Conservation (phyloP, 2,113 vertebrate species). For the Hyaena hyaena region DNA sequence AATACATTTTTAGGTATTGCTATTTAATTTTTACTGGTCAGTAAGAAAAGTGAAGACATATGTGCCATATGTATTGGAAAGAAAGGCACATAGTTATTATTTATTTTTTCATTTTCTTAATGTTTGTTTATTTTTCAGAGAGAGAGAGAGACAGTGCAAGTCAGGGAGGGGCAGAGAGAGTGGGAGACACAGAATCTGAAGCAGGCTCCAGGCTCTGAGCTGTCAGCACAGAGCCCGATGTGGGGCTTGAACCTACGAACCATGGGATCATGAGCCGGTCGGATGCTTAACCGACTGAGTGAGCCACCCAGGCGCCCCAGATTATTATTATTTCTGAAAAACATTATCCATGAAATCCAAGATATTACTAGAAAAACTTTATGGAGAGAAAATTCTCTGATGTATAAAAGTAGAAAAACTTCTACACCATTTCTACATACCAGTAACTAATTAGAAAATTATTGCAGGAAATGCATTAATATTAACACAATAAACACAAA, state of each 20-base stretch:
- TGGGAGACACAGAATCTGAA: too few species aligned
- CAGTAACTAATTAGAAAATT: slow-evolving; percentile 14
- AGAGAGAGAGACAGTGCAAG: too few species aligned
- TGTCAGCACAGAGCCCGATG: too few species aligned
- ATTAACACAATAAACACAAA: not conserved
- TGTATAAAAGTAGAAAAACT: not conserved
- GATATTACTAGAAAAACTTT: not conserved
- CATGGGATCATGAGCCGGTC: too few species aligned
- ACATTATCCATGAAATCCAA: not conserved
- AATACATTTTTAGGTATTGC: not conserved
- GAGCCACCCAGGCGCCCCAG: too few species aligned
- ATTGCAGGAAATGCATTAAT: not conserved
- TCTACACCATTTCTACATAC: not conserved
- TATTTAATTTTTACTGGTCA: not conserved
- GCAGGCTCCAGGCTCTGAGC: too few species aligned
- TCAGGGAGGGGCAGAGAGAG: too few species aligned
- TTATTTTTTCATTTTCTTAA: too few species aligned
- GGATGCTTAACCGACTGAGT: too few species aligned
- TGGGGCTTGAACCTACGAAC: too few species aligned
- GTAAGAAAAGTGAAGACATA: not conserved
- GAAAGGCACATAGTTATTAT: not conserved
- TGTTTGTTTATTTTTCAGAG: too few species aligned
- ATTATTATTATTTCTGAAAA: not conserved
- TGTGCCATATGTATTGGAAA: not conserved
- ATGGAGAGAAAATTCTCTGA: not conserved